Evolutionary conservation across 2,113 vertebrate species (phyloP), one percentile per base, ranked within the genome.

Genomic region (Dolichotis patagonum): DNA sequence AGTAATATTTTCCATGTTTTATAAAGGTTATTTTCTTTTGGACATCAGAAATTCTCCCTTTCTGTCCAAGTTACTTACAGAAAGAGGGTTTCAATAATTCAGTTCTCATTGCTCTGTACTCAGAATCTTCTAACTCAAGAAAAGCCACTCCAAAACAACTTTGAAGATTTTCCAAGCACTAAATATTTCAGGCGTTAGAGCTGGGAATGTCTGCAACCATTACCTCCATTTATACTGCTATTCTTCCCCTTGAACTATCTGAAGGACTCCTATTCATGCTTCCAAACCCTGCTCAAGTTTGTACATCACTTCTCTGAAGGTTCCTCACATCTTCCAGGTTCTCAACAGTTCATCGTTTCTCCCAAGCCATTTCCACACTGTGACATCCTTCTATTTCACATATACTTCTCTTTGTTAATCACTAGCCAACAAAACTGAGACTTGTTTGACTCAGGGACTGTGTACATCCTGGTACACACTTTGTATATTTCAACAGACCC

Each of bases 111-210:
- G 58, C 24, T 69, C 20, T 20, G n/a, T 75, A 35, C 65, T 11
- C 41, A 93, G 69, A 85, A 87, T 22, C 54, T 85, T 60, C 65
- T 38, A 73, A 67, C n/a, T 73, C 46, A 83, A 83, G 80, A 95
- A 56, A 56, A 93, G 32, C n/a, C 43, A 43, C 11, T 24, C n/a
- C 7, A 56, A 12, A 84, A 58, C 5, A 35, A 85, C 52, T 24
- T 3, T n/a, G 28, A 94, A 88, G 73, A 86, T 67, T 58, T 85
- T 30, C 22, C 63, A 91, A 86, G 30, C 26, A 71, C 52, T 58
- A 30, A 67, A 43, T 19, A 83, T 20, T 19, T 84, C 54, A 85
- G 22, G 78, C 88, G 32, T n/a, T n/a, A 84, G 13, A 90, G 30
- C 30, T 41, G 9, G 30, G 56, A 28, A 78, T 13, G 3, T 11